Conservation (phyloP, 2,888 invertebrate genomes). For the Mellilla xanthometata region DNA sequence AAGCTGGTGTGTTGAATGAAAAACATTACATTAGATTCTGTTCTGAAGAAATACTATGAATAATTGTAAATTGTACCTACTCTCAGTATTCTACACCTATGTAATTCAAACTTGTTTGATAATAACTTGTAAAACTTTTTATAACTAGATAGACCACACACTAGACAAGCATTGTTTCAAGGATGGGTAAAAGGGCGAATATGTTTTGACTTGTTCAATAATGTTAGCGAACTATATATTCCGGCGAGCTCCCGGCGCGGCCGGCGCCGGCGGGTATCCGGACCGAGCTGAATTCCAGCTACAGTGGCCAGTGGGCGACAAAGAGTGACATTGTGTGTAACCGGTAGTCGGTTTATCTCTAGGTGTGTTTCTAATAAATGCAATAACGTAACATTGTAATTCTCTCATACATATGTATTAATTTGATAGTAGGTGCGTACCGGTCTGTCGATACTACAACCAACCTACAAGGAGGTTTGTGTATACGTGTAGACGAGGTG, state of each 20-base stretch:
- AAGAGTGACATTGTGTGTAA: constrained; percentile 58
- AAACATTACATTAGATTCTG: too few species aligned
- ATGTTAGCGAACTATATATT: too few species aligned
- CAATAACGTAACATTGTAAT: constrained; percentile 53
- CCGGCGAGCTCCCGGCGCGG: constrained; percentile 34
- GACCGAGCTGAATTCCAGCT: constrained; percentile 36
- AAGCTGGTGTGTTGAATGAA: background rate
- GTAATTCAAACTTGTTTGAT: too few species aligned
- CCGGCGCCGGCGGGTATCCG: too few species aligned
- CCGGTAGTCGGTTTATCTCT: constrained; percentile 69
- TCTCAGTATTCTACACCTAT: too few species aligned
- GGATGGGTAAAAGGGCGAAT: too few species aligned
- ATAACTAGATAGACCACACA: background rate
- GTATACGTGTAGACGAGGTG: too few species aligned
- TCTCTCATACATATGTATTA: constrained; percentile 42
- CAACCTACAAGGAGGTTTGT: background rate
- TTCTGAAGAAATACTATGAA: too few species aligned
- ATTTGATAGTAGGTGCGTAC: constrained; percentile 30
- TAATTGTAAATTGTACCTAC: too few species aligned
- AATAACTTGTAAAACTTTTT: background rate
- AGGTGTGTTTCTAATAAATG: constrained; percentile 63
- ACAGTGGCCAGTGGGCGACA: constrained; percentile 46
- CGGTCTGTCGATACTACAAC: constrained; percentile 18
- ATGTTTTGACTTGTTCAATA: too few species aligned
- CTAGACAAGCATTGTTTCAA: background rate